Conservation (phyloP, 1,140 invertebrate genomes). For the Yoshiicerus persimilis region DNA sequence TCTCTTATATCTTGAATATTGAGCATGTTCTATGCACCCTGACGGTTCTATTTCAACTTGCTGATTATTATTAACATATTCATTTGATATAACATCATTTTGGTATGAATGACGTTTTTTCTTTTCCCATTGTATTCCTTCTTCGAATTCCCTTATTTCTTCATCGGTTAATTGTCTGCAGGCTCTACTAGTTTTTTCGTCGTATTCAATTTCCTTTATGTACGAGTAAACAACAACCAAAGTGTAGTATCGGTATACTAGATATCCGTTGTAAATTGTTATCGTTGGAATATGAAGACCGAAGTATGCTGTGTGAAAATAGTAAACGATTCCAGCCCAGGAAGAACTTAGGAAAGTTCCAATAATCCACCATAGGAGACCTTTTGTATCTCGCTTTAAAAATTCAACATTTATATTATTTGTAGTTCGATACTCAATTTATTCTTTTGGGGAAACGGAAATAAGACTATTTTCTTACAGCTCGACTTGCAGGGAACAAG, state of each 20-base stretch:
- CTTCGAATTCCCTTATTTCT: constrained; percentile 28
- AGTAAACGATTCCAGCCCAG: not conserved
- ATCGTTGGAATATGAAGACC: not conserved
- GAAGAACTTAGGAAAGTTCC: not conserved
- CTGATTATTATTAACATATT: not conserved
- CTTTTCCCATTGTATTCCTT: not conserved
- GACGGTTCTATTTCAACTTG: not conserved
- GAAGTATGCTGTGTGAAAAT: not conserved
- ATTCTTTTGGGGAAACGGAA: not conserved
- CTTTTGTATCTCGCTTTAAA: not conserved
- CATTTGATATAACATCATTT: not conserved
- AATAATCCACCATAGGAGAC: not conserved
- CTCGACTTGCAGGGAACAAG: not conserved
- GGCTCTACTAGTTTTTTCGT: not conserved
- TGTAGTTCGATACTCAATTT: not conserved
- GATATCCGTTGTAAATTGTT: not conserved
- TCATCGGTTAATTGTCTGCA: constrained; percentile 15
- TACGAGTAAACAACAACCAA: not conserved
- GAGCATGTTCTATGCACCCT: not conserved
- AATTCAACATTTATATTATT: not conserved
- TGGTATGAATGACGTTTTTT: not conserved
- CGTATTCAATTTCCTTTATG: not conserved
- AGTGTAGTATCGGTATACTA: constrained; percentile 17
- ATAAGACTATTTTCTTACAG: not conserved
- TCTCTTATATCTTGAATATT: not conserved